Evolutionary conservation across 2,797 vertebrate genomes (phyloP), one percentile per base, ranked within the genome.

Genomic region (Balearica regulorum): DNA sequence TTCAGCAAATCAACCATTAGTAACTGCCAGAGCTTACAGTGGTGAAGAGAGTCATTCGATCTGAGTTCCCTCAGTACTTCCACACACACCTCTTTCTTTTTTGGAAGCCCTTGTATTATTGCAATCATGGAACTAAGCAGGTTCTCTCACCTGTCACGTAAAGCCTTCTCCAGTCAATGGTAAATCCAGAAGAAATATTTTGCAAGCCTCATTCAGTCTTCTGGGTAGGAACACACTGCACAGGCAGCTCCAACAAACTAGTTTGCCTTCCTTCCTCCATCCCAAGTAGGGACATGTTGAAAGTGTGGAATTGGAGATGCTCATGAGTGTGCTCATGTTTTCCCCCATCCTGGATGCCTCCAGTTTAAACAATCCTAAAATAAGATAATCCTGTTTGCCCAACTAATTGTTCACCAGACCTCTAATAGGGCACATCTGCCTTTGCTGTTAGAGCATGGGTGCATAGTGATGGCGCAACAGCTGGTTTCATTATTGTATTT

Each of bases 111-210:
- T 66, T 61, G 29, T 54, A 69, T 43, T 60, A 43, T 16, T 60
- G 41, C 33, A 66, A 4, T 17, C 43, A 39, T 1, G 13, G 33
- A 94, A 94, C 11, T 39, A 88, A 90, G 21, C 26, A 72, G 22
- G 31, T 70, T 80, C 29, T 64, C 83, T 70, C 41, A 44, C 25
- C 70, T 64, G 13, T 33, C 55, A 55, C 15, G 43, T 31, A 76
- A 82, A 94, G 39, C 48, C 24, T 87, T 64, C 55, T 84, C 44
- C 44, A 83, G 81, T 18, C 53, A 75, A 11, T 13, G 11, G 44
- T 29, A 83, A 83, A 89, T 54, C 28, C 66, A 87, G 29, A 17
- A 95, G 61, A 85, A 93, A 80, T 7, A 17, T 60, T 73, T 73
- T 76, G 58, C 53, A 69, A 51, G 48, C 83, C 29, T 35, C 62